Evolutionary conservation across 2,888 invertebrate species (phyloP).

Genomic region (Nephrotoma flavescens): DNA sequence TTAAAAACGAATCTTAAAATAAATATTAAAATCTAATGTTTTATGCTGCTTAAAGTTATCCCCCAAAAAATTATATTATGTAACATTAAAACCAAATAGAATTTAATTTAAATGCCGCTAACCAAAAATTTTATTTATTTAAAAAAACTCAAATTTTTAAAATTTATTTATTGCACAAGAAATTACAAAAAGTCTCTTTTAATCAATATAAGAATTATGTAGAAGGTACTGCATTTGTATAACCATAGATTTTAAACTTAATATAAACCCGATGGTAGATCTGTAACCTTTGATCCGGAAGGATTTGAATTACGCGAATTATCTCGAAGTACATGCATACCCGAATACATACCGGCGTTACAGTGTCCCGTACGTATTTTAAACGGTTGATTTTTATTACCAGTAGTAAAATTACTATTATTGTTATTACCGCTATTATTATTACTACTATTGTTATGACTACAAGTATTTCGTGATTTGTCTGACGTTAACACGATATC

Average conservation of each 20-base stretch:
- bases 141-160: background rate
- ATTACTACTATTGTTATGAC: background rate
- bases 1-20: background rate
- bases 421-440: background rate
- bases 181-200: background rate
- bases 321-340: slow-evolving; percentile 19
- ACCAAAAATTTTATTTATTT: background rate
- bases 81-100: background rate
- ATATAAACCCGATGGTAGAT: slow-evolving; percentile 59
- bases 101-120: background rate
- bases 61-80: slow-evolving; percentile 7
- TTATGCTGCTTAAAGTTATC: slow-evolving; percentile 4
- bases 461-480: slow-evolving; percentile 8
- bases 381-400: background rate
- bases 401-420: slow-evolving; percentile 1
- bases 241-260: slow-evolving; percentile 19
- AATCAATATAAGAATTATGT: background rate
- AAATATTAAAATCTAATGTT: background rate
- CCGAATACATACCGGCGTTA: slow-evolving; percentile 50
- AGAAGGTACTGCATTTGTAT: background rate
- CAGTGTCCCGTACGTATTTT: slow-evolving; percentile 42
- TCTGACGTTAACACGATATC: slow-evolving; percentile 47
- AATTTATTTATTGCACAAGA: background rate
- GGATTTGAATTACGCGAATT: slow-evolving; percentile 24
- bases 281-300: slow-evolving; percentile 48